Conservation (phyloP, 1,140 invertebrate genomes). For the Cyclina sinensis region DNA sequence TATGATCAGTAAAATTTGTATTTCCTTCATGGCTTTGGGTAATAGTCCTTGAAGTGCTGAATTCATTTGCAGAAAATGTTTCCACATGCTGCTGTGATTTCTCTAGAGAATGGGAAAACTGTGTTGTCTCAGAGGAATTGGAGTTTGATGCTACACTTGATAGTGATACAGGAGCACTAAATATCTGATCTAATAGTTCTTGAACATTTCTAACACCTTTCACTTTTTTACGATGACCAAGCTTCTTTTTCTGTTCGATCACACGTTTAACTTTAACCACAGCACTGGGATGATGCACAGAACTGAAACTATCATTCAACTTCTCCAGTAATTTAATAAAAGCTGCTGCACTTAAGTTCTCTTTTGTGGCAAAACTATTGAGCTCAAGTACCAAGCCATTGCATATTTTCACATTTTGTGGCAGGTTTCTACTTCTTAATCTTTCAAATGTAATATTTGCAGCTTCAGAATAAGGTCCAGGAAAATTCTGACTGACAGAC, state of each 20-base stretch:
- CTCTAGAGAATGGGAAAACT: no score
- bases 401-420: neutral
- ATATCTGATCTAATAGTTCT: neutral
- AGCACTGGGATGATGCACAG: neutral
- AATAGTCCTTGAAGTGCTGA: neutral
- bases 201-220: slow-evolving; percentile 2
- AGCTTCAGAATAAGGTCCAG: neutral
- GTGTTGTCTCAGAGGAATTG: no score
- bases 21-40: neutral
- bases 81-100: neutral
- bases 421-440: neutral
- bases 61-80: neutral
- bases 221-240: neutral
- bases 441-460: neutral
- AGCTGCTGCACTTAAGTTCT: neutral
- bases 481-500: neutral
- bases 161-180: neutral
- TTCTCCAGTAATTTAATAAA: neutral
- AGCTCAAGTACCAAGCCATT: neutral
- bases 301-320: neutral
- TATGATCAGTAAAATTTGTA: neutral
- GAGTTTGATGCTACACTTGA: no score
- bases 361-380: neutral
- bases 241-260: neutral
- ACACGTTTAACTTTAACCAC: neutral